Evolutionary conservation across 2,888 invertebrate genomes (phyloP).

Genomic region (Caradrina clavipalpis): DNA sequence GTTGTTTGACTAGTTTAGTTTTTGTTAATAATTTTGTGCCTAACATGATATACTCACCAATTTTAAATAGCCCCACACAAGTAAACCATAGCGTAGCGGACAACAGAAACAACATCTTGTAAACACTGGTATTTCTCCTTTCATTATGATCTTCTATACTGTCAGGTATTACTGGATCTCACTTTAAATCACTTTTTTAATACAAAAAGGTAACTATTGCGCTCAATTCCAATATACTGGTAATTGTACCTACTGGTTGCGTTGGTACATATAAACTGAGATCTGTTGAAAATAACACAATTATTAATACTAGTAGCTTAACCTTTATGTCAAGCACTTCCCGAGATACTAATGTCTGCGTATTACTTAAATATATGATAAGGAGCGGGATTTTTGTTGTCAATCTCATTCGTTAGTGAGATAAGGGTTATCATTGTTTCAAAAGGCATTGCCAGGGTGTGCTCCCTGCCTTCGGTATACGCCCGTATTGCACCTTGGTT

Average conservation of each 20-base stretch:
- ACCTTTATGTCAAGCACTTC: not conserved
- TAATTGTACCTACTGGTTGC: not conserved
- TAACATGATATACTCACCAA: constrained; percentile 57
- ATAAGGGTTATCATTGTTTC: not conserved
- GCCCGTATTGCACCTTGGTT: too few species aligned
- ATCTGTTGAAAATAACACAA: not conserved
- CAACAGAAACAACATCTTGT: constrained; percentile 74
- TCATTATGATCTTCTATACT: constrained; percentile 13
- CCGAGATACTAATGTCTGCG: not conserved
- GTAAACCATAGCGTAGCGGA: constrained; percentile 75
- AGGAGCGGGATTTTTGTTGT: constrained; percentile 8
- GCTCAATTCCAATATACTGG: not conserved
- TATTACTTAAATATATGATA: constrained; percentile 9
- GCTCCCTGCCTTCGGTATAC: too few species aligned
- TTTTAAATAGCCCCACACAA: constrained; percentile 72
- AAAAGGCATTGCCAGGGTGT: too few species aligned
- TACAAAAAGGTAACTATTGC: not conserved
- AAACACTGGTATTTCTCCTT: constrained; percentile 66
- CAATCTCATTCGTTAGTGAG: not conserved
- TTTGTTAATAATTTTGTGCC: too few species aligned
- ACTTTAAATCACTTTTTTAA: not conserved
- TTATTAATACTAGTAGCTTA: constrained; percentile 6
- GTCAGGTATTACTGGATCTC: not conserved
- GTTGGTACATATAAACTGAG: constrained; percentile 22
- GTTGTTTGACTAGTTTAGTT: not conserved